Base-by-base conservation (phyloP, 1,140 invertebrate species). In the Philotrypesis tridentata region DNA sequence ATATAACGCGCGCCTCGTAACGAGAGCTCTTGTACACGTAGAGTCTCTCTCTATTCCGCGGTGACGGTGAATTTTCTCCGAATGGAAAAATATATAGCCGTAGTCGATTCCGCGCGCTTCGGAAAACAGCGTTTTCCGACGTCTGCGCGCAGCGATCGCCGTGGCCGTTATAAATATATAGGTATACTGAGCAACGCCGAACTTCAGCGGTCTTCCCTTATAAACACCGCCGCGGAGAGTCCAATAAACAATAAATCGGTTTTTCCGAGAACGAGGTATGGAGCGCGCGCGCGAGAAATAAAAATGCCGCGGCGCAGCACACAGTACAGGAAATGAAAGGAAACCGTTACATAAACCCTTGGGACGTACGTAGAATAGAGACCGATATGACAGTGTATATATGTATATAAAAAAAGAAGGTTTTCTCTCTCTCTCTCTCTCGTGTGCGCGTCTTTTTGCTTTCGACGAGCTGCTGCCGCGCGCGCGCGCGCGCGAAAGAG, bases 331-430 rank as follows among this genome's bases (percentile, higher is more conserved):
- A 29, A 23, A 73, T 37, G 9, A 76, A 63, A 37, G 65, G 76
- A 70, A 70, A 70, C 68, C 40, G 43, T 60, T 70, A 79, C 21
- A 29, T 48, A 79, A 79, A 55, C 7, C 23, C 65, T 31, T 70
- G 23, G 23, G 23, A 12, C 8, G 7, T 63, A 27, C 23, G 12
- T 21, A n/a, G 14, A 60, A 60, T 14, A 60, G 12, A 60, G 55
- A 60, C 12, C 14, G 4, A 8, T 60, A 60, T 37, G 55, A 17
- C 61, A 2, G 21, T 9, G 14, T n/a, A n/a, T 3, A 21, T 61
- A 2, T n/a, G 8, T n/a, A 21, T 61, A 61, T n/a, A 17, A 17
- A 5, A 7, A 61, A 79, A 71, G 71, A 72, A 43, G 55, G 31
- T 55, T 48, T 80, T 73, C 12, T 60, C 17, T 6, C 23, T 29